Base-by-base conservation (phyloP, 2,888 invertebrate genomes). In the Ernsta delagoae region DNA sequence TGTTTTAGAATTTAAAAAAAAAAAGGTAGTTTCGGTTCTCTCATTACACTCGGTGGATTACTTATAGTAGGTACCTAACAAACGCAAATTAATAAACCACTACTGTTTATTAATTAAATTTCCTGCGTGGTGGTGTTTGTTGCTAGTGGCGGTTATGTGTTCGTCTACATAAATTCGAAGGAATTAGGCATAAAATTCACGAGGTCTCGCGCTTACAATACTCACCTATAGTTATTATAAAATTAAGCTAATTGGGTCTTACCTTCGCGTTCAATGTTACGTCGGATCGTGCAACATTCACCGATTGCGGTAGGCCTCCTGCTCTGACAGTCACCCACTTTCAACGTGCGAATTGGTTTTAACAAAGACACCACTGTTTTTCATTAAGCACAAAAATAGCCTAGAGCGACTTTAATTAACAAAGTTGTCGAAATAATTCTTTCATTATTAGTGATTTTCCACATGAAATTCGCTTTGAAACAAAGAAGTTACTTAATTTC, bases 181-280 rank as follows among this genome's bases (percentile, higher is more conserved):
- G 2, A 54, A 11, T 24, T 54, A 31, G 53, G 54, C 31, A 31
- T 56, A 34, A 56, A 34, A 31, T 34, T 56, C 34, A 56, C n/a
- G 6, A 11, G 56, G 34, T 8, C 39, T 65, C 70, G 61, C 57
- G 39, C 50, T 67, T 63, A 71, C 69, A 75, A 78, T 81, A 31
- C 3, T 2, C 4, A 31, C 31, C 31, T 31, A 24, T 39, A 53
- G 50, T 59, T 50, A 79, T 83, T 83, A 82, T 79, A 78, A 80
- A 85, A 85, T 83, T 81, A 78, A 84, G 76, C 83, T 86, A 87
- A 88, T 87, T 87, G 86, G 81, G 72, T 76, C 78, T 88, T 84
- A 86, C 89, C 90, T 89, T 89, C 86, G 78, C 79, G 84, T 87
- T 88, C 87, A 90, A 90, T 90, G 88, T 83, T 86, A 86, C 77